A percentile compares a stretch with the other conserved stretches of the same genome.
Conservation (phyloP, 1,140 invertebrate species). For the Steinernema feltiae region DNA sequence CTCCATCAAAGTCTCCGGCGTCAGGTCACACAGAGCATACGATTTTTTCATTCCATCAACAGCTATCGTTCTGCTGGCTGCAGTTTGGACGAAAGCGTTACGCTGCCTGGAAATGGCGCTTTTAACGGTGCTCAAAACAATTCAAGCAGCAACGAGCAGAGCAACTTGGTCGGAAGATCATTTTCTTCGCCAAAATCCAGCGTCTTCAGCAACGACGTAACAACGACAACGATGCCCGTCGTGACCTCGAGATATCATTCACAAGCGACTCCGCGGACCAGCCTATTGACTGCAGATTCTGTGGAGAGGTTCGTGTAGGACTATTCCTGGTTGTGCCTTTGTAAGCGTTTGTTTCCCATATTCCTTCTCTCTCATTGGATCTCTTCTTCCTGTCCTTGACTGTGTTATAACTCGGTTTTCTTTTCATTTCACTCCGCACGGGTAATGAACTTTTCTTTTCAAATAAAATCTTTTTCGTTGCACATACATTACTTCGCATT, state of each 20-base stretch:
- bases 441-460: too few relatives aligned
- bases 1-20: slow-evolving; percentile 38
- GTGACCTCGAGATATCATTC: not conserved
- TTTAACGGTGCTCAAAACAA: not conserved
- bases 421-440: too few relatives aligned
- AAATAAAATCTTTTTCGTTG: too few relatives aligned
- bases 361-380: not conserved
- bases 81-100: slow-evolving; percentile 26
- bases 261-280: not conserved
- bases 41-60: slow-evolving; percentile 50
- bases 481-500: too few relatives aligned
- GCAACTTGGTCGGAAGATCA: not conserved
- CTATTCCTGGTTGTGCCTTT: not conserved
- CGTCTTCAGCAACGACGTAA: not conserved
- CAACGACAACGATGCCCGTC: not conserved
- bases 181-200: not conserved
- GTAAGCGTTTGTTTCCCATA: not conserved
- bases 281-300: not conserved
- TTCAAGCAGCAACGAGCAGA: not conserved
- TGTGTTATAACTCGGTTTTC: too few relatives aligned
- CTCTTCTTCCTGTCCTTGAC: too few relatives aligned
- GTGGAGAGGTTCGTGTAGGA: not conserved
- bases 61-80: slow-evolving; percentile 36
- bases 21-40: slow-evolving; percentile 41
- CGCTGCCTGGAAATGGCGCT: not conserved